Conservation (phyloP, 2,888 invertebrate genomes). For the Pammene aurita region DNA sequence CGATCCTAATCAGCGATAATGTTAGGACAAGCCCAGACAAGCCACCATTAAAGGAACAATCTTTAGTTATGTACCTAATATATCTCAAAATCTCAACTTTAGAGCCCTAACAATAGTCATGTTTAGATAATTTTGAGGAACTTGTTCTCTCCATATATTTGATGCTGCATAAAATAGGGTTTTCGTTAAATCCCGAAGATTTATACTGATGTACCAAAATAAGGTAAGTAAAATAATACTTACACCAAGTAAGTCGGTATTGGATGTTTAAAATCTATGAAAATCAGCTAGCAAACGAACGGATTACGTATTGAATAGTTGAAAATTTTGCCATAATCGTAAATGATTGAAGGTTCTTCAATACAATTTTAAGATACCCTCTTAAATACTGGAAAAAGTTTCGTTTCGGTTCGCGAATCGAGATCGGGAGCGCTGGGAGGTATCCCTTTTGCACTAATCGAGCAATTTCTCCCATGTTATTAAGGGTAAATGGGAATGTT, state of each 20-base stretch:
- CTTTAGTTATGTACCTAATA: too few relatives aligned
- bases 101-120: too few relatives aligned
- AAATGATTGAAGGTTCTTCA: conserved; percentile 35
- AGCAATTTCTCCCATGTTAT: conserved; percentile 80
- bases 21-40: background rate
- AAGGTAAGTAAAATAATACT: too few relatives aligned
- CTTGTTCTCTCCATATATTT: too few relatives aligned
- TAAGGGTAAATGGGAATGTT: conserved; percentile 79
- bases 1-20: background rate
- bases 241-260: too few relatives aligned
- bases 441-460: conserved; percentile 76
- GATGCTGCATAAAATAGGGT: too few relatives aligned
- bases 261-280: background rate
- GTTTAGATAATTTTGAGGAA: too few relatives aligned
- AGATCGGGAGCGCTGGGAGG: conserved; percentile 64
- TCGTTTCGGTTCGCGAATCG: conserved; percentile 56
- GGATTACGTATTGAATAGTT: conserved; percentile 14
- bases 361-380: conserved; percentile 40
- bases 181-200: too few relatives aligned
- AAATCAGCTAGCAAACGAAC: background rate
- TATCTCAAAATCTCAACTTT: too few relatives aligned
- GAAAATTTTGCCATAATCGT: conserved; percentile 28
- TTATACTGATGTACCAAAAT: too few relatives aligned
- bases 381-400: conserved; percentile 49
- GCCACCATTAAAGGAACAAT: too few relatives aligned